phyloP scores from a whole-genome alignment of 1,140 invertebrate genomes.

The Triops longicaudatus region DNA sequence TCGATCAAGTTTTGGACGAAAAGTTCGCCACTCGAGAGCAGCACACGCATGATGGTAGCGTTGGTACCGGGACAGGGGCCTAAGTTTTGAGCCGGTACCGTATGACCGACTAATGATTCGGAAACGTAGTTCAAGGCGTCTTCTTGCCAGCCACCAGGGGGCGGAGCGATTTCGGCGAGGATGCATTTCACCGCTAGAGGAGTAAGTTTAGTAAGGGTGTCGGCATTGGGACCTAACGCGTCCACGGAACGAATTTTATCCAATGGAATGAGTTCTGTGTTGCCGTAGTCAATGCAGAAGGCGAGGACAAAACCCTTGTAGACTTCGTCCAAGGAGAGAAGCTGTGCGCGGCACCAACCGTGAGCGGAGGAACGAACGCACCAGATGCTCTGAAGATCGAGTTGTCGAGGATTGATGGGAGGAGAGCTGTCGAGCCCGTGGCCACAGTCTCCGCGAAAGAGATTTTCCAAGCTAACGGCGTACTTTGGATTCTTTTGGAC shows the following conservation, averaged over 20 bases:
- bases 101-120: neutral
- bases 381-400: neutral
- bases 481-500: neutral
- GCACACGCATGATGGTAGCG: slow-evolving; percentile 16
- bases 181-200: neutral
- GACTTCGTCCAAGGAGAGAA: neutral
- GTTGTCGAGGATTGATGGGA: neutral
- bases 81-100: neutral
- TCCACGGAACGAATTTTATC: slow-evolving; percentile 31
- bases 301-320: neutral
- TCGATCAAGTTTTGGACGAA: slow-evolving; percentile 13
- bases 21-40: neutral
- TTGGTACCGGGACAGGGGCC: neutral
- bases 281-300: slow-evolving; percentile 49
- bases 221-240: neutral
- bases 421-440: neutral
- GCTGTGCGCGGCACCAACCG: neutral
- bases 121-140: slow-evolving; percentile 13
- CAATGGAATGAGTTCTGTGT: slow-evolving; percentile 38
- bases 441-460: neutral
- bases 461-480: neutral
- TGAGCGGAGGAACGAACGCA: neutral
- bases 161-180: neutral
- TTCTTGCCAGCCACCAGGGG: neutral
- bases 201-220: neutral